Evolutionary conservation across 2,113 vertebrate genomes (phyloP).

Genomic region (Pontoporia blainvillei): DNA sequence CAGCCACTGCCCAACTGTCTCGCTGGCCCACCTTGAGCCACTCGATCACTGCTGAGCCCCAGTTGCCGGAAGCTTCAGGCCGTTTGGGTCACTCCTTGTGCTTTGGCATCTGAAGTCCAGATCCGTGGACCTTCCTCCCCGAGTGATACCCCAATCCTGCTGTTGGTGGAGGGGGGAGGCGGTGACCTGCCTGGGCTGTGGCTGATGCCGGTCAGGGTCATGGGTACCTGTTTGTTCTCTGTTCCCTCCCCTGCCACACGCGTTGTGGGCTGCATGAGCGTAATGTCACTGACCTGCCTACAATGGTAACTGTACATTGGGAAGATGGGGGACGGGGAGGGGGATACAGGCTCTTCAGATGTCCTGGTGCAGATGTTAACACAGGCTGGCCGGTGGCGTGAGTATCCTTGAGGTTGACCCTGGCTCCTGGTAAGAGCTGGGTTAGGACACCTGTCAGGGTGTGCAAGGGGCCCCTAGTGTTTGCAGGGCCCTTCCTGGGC

Average conservation of each 20-base stretch:
- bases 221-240: neutral
- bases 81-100: neutral
- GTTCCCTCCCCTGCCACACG: neutral
- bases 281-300: slow-evolving; percentile 21
- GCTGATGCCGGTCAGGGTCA: neutral
- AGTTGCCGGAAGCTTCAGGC: neutral
- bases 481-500: neutral
- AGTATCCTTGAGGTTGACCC: neutral
- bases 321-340: fast-evolving
- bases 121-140: neutral
- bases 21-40: fast-evolving
- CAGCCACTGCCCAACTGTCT: neutral
- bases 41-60: neutral
- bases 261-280: neutral
- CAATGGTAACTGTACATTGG: neutral
- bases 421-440: neutral
- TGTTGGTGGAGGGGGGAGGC: too few relatives aligned
- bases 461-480: neutral
- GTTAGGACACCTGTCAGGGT: neutral
- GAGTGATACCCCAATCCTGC: neutral
- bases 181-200: neutral
- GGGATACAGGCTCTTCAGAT: neutral
- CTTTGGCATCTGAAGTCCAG: neutral
- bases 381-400: neutral
- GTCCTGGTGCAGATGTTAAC: neutral